These are phyloP conservation scores for Bucorvus abyssinicus DNA, from an alignment of 2,797 vertebrate genomes.

Conservation along the genomic window DNA sequence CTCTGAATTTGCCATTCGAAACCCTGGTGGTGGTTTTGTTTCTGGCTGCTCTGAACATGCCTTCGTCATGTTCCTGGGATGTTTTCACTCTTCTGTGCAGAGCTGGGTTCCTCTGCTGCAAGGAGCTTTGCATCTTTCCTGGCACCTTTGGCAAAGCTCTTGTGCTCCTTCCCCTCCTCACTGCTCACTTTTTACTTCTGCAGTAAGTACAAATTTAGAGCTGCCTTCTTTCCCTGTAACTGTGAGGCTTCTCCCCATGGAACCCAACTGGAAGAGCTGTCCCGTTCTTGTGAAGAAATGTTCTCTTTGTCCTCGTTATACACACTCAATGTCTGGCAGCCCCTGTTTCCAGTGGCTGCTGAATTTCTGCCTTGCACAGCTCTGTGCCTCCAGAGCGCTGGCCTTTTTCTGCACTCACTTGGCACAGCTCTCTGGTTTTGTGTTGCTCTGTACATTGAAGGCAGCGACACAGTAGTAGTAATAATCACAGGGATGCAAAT, in stretches of 20 bases:
- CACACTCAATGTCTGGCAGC: not conserved
- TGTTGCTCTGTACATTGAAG: not conserved
- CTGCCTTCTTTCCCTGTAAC: not conserved
- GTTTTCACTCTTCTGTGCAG: not conserved
- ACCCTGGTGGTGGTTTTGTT: not conserved
- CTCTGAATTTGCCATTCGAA: not conserved
- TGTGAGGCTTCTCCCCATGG: not conserved
- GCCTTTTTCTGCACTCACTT: slow-evolving; percentile 32
- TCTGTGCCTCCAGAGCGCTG: not conserved
- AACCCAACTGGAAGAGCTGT: not conserved
- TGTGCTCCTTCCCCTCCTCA: not conserved
- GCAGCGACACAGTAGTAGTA: not conserved
- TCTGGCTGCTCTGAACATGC: not conserved
- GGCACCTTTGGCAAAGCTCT: not conserved
- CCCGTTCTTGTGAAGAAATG: not conserved
- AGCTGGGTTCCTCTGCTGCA: not conserved
- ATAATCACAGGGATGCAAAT: slow-evolving; percentile 26
- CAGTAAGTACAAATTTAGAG: not conserved
- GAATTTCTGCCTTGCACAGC: not conserved
- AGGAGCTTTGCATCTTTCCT: not conserved
- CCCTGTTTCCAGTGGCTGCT: not conserved
- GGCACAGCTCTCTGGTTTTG: slow-evolving; percentile 11
- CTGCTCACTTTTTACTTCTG: not conserved
- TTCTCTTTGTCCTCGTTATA: not conserved
- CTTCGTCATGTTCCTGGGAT: not conserved